Conservation (phyloP, 2,888 invertebrate species). For the Brachyptera putata region DNA sequence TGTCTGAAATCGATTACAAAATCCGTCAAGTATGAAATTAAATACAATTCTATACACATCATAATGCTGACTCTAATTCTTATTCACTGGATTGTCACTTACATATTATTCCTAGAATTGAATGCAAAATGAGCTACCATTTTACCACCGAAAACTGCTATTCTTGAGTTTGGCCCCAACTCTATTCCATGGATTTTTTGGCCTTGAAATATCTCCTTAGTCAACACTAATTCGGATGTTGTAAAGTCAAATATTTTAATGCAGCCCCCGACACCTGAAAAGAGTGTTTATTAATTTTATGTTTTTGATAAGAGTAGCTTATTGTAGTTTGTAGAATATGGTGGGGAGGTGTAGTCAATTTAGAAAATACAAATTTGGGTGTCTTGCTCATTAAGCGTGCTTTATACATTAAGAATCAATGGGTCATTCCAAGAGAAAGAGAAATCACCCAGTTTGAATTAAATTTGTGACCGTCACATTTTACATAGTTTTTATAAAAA, state of each 20-base stretch:
- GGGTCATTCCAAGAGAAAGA: too few species aligned
- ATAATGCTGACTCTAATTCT: neutral
- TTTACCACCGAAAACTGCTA: constrained; percentile 57
- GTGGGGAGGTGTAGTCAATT: too few species aligned
- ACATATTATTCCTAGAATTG: neutral
- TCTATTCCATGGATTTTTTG: constrained; percentile 58
- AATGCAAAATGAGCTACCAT: constrained; percentile 45
- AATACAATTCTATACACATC: constrained; percentile 28
- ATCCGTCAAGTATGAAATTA: constrained; percentile 29
- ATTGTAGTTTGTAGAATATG: too few species aligned
- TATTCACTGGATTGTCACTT: constrained; percentile 5
- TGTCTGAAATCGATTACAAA: constrained; percentile 34
- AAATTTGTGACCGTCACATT: too few species aligned
- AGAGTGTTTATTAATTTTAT: too few species aligned
- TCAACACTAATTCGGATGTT: constrained; percentile 35
- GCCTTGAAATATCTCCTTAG: constrained; percentile 44
- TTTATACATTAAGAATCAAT: too few species aligned
- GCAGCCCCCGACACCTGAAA: constrained; percentile 55
- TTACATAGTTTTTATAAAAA: too few species aligned
- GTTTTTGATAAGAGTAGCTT: too few species aligned
- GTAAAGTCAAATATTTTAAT: constrained; percentile 42
- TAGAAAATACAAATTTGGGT: too few species aligned
- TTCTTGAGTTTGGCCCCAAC: constrained; percentile 38
- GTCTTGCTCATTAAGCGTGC: too few species aligned
- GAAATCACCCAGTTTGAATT: too few species aligned